A percentile compares a stretch with the other conserved stretches of the same genome.
Conservation (phyloP, 2,888 invertebrate genomes). For the Acheta domesticus region DNA sequence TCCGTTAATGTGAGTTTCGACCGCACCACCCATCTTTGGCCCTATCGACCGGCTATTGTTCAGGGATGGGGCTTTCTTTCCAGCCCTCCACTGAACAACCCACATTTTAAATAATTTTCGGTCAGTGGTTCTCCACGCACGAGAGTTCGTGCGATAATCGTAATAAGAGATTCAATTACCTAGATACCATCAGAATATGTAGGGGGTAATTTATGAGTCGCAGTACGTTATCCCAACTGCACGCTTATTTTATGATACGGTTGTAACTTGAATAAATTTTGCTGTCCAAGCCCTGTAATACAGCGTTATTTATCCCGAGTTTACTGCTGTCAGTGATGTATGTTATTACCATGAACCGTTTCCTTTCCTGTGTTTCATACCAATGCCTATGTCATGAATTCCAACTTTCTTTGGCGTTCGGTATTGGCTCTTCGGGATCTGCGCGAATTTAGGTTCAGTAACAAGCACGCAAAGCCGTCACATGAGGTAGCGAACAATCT, state of each 20-base stretch:
- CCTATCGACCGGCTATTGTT: too few species aligned
- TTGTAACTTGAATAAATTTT: constrained; percentile 11
- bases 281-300: constrained; percentile 9
- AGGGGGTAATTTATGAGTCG: neutral
- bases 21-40: neutral
- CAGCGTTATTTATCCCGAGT: constrained; percentile 18
- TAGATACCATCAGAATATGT: constrained; percentile 6
- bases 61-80: too few species aligned
- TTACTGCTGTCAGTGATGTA: constrained; percentile 2
- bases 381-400: neutral
- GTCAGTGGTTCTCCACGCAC: neutral
- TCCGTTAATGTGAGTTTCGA: neutral
- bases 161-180: constrained; percentile 18
- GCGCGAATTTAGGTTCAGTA: too few species aligned
- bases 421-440: too few species aligned
- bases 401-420: neutral
- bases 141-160: neutral
- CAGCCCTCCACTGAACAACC: too few species aligned
- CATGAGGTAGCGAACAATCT: too few species aligned
- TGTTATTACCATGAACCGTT: constrained; percentile 18
- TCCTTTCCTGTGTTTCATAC: constrained; percentile 1
- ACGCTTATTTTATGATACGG: constrained; percentile 18
- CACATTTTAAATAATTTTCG: neutral
- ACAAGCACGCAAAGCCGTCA: too few species aligned
- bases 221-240: constrained; percentile 2